Conservation (phyloP, 2,888 invertebrate species). For the Crocallis elinguaria region DNA sequence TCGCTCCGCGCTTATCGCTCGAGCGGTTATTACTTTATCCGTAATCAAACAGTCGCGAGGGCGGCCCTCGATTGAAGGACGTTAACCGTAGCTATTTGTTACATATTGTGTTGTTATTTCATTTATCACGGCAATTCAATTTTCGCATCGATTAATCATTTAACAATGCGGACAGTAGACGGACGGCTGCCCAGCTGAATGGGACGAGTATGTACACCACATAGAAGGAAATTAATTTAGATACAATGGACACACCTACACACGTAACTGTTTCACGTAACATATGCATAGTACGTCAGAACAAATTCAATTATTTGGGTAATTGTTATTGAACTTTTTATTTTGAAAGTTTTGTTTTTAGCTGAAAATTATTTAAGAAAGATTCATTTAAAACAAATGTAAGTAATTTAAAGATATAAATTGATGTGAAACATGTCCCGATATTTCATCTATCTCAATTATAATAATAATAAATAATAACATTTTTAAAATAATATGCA, state of each 20-base stretch:
- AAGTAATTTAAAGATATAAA: no score
- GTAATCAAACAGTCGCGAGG: conserved; percentile 49
- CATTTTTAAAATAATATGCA: no score
- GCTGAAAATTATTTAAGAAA: no score
- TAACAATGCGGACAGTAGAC: conserved; percentile 39
- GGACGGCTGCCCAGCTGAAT: conserved; percentile 21
- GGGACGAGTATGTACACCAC: conserved; percentile 1
- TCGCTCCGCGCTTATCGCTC: conserved; percentile 24
- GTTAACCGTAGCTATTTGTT: conserved; percentile 55
- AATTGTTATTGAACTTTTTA: neutral
- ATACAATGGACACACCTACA: conserved; percentile 4
- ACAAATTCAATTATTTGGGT: neutral
- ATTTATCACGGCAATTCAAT: conserved; percentile 69
- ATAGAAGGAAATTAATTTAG: conserved; percentile 17
- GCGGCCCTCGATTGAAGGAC: conserved; percentile 49
- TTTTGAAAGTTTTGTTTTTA: neutral
- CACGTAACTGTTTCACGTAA: neutral
- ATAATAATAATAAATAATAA: no score
- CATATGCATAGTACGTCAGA: neutral
- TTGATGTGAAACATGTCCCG: no score
- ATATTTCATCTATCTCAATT: no score
- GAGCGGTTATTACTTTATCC: conserved; percentile 42
- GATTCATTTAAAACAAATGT: no score
- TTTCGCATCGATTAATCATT: conserved; percentile 65
- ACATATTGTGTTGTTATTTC: conserved; percentile 67